These are phyloP conservation scores for Dexiosoma caninum DNA, from an alignment of 2,888 invertebrate genomes.

Conservation along the genomic window DNA sequence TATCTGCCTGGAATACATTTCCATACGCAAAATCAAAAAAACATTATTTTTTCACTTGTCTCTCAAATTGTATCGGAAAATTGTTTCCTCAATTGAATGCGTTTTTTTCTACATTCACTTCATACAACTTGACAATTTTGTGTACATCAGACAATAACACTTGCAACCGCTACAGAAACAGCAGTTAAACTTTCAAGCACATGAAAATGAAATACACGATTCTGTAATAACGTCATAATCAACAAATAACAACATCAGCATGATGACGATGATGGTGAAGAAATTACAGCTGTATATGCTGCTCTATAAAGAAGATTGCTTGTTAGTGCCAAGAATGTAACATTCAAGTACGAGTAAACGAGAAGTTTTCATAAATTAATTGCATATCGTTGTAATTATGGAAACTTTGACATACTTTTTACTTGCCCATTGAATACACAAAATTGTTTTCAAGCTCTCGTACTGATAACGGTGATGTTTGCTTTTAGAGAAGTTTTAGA, in stretches of 20 bases:
- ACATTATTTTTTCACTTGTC: no score
- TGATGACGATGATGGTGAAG: not conserved
- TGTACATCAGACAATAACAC: not conserved
- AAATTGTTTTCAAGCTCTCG: not conserved
- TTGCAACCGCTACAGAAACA: not conserved
- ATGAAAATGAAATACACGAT: constrained; percentile 15
- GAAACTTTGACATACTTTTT: constrained; percentile 66
- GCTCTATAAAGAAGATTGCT: no score
- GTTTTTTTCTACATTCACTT: not conserved
- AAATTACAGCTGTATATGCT: not conserved
- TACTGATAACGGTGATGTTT: not conserved
- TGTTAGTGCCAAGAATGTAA: not conserved
- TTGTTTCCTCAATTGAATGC: no score
- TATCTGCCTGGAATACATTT: no score
- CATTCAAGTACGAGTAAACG: constrained; percentile 59
- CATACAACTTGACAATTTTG: not conserved
- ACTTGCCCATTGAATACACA: constrained; percentile 22
- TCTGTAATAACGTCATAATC: not conserved
- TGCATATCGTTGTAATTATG: constrained; percentile 74
- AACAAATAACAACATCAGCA: not conserved
- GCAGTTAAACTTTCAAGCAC: constrained; percentile 22
- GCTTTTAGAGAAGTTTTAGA: not conserved
- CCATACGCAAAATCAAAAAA: no score
- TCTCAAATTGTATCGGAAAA: no score
- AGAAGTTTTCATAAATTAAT: constrained; percentile 73